Evolutionary conservation across 2,113 vertebrate genomes (phyloP).

Genomic region (Podarcis cretensis): DNA sequence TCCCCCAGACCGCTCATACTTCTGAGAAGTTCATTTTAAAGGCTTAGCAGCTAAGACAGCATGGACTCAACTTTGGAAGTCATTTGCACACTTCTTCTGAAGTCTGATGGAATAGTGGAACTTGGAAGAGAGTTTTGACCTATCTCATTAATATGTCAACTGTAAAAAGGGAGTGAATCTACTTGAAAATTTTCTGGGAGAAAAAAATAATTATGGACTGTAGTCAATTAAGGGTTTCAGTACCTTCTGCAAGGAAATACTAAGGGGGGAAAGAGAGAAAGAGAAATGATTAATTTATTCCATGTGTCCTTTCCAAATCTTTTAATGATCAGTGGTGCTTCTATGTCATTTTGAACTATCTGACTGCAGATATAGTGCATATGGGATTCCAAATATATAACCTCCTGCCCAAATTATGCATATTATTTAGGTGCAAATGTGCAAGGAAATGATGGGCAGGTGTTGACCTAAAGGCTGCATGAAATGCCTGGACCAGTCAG

Average conservation of each 20-base stretch:
- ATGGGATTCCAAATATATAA: background rate
- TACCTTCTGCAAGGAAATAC: background rate
- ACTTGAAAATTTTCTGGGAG: constrained; percentile 17
- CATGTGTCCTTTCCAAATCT: background rate
- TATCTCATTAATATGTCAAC: constrained; percentile 22
- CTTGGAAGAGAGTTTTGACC: background rate
- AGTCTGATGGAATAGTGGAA: background rate
- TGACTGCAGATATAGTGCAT: background rate
- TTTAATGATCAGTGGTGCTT: background rate
- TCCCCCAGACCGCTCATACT: constrained; percentile 34
- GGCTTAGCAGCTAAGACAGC: constrained; percentile 25
- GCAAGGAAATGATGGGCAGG: background rate
- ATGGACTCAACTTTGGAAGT: constrained; percentile 37
- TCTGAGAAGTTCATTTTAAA: constrained; percentile 46
- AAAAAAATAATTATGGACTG: background rate
- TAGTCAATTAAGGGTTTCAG: constrained; percentile 19
- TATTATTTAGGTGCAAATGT: constrained; percentile 9
- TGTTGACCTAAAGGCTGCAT: constrained; percentile 6
- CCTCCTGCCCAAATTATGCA: background rate
- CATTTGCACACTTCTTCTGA: constrained; percentile 29
- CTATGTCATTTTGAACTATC: background rate
- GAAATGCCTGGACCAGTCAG: constrained; percentile 6
- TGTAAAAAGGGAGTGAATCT: constrained; percentile 21
- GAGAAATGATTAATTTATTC: background rate
- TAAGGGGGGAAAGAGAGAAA: too few relatives aligned